phyloP scores from a whole-genome alignment of 2,113 vertebrate species.

The Sorex fumeus region DNA sequence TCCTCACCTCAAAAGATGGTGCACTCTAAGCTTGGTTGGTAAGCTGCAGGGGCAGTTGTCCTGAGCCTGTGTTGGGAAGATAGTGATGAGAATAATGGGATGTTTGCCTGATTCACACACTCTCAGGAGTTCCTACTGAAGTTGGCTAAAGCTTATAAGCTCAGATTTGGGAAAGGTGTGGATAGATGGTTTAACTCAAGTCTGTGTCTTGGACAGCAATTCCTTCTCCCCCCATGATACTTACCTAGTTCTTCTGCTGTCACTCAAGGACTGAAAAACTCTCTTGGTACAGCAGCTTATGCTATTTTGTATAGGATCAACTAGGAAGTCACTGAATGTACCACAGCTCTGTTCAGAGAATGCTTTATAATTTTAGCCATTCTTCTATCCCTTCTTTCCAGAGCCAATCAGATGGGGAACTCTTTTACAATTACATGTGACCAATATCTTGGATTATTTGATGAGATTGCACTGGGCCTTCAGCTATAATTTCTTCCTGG shows the following conservation, averaged over 20 bases:
- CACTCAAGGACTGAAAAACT: not conserved
- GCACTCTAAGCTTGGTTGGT: not conserved
- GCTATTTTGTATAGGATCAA: not conserved
- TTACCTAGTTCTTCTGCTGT: not conserved
- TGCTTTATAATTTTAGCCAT: not conserved
- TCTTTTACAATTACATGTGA: not conserved
- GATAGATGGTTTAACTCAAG: not conserved
- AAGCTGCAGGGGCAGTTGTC: not conserved
- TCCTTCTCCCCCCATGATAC: not conserved
- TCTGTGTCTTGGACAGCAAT: not conserved
- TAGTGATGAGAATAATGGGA: not conserved
- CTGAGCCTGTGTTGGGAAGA: not conserved
- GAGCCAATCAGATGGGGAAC: not conserved
- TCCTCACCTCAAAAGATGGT: not conserved
- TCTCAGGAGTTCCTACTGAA: not conserved
- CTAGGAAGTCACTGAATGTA: not conserved
- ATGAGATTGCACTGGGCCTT: not conserved
- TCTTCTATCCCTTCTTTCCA: not conserved
- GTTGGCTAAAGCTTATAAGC: not conserved
- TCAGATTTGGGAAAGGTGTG: not conserved
- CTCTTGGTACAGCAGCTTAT: not conserved
- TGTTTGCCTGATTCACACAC: not conserved
- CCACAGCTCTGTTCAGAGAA: not conserved
- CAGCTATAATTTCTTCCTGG: not conserved
- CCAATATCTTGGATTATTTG: not conserved